A percentile compares a stretch with the other conserved stretches of the same genome.
Evolutionary conservation across 2,113 vertebrate species (phyloP).

Genomic region (Cebus imitator): DNA sequence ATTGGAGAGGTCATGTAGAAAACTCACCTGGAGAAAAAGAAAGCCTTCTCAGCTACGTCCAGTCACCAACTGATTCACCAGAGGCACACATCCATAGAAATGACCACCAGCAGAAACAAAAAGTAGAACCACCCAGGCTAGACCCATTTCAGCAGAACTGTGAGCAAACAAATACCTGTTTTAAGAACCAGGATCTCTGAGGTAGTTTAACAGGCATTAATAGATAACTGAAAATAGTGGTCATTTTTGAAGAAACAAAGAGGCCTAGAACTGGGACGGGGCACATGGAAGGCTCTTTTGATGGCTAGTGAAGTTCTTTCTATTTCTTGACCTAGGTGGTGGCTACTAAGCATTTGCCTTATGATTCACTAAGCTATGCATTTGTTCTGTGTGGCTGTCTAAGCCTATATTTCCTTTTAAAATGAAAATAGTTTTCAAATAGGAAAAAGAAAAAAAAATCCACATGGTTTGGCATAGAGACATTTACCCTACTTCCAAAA

Average conservation of each 20-base stretch:
- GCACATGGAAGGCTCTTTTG: not conserved
- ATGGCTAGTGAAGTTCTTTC: not conserved
- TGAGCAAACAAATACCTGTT: not conserved
- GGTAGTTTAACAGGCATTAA: not conserved
- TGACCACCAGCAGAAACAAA: not conserved
- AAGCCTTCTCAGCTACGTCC: not conserved
- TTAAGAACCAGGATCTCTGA: not conserved
- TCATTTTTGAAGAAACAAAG: not conserved
- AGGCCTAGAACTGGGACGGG: not conserved
- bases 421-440: constrained; percentile 41
- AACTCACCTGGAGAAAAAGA: not conserved
- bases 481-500: constrained; percentile 50
- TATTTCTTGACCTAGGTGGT: not conserved
- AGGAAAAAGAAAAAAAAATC: constrained; percentile 37
- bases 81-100: not conserved
- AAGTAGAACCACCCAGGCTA: not conserved
- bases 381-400: constrained; percentile 47
- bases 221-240: not conserved
- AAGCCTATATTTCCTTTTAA: constrained; percentile 49
- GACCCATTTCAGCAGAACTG: not conserved
- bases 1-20: not conserved
- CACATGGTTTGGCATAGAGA: constrained; percentile 50
- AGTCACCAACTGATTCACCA: not conserved
- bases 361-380: constrained; percentile 18
- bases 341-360: not conserved